These are phyloP conservation scores for Drosophila affinis DNA, from an alignment of 2,888 invertebrate species.

Conservation along the genomic window DNA sequence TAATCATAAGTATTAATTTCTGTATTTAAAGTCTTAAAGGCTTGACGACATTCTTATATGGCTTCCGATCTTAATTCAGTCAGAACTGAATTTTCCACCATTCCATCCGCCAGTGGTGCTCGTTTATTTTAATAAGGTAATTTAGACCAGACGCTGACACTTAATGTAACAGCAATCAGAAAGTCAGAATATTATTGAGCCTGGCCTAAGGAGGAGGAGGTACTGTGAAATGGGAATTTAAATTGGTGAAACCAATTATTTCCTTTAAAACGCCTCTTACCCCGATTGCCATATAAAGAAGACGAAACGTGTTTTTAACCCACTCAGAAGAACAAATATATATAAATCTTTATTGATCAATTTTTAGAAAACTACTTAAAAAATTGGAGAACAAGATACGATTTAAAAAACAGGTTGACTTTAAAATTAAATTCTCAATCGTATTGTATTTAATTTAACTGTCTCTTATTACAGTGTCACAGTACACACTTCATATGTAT, in stretches of 20 bases:
- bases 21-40: too few species aligned
- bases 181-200: too few species aligned
- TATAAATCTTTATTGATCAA: slow-evolving; percentile 74
- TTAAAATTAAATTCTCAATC: slow-evolving; percentile 44
- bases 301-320: slow-evolving; percentile 60
- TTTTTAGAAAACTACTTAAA: slow-evolving; percentile 70
- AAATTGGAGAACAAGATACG: slow-evolving; percentile 61
- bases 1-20: too few species aligned
- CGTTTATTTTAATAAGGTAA: too few species aligned
- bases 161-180: too few species aligned
- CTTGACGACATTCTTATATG: too few species aligned
- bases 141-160: too few species aligned
- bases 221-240: too few species aligned
- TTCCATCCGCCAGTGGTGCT: too few species aligned
- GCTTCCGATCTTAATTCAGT: too few species aligned
- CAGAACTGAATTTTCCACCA: too few species aligned
- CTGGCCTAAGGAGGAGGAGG: too few species aligned
- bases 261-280: neutral
- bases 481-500: slow-evolving; percentile 20
- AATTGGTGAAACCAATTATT: neutral
- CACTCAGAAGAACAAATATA: slow-evolving; percentile 81
- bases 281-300: neutral
- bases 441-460: slow-evolving; percentile 39
- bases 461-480: slow-evolving; percentile 23
- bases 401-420: slow-evolving; percentile 47